A percentile compares a stretch with the other conserved stretches of the same genome.
phyloP scores from a whole-genome alignment of 2,113 vertebrate species.

The Phalacrocorax brasilianus region DNA sequence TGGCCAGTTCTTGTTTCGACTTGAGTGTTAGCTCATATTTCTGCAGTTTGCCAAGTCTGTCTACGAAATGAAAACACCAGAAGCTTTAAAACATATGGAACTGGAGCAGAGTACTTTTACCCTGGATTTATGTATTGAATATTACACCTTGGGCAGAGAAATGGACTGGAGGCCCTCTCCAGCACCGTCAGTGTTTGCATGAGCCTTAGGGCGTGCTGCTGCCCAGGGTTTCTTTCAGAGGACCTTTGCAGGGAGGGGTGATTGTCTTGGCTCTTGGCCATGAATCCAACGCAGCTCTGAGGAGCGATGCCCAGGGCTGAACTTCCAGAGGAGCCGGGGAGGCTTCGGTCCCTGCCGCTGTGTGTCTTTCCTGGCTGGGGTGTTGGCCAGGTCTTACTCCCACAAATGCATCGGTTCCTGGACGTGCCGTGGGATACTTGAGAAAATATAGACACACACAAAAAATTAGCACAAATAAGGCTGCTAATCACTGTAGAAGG shows the following conservation, averaged over 20 bases:
- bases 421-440: accelerated
- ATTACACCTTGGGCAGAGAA: neutral
- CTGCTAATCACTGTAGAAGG: neutral
- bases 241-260: neutral
- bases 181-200: neutral
- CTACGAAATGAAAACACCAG: neutral
- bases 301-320: neutral
- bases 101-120: neutral
- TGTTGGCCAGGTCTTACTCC: neutral
- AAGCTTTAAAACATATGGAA: neutral
- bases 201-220: neutral
- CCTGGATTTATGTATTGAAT: neutral
- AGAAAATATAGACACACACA: neutral
- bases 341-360: accelerated
- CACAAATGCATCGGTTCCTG: accelerated
- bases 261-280: neutral
- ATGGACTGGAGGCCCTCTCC: neutral
- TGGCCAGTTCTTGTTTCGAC: neutral
- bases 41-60: neutral
- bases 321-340: neutral
- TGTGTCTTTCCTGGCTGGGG: neutral
- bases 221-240: neutral
- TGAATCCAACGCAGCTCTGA: accelerated
- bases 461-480: neutral
- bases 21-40: neutral